Evolutionary conservation across 2,797 vertebrate genomes (phyloP).

Genomic region (Anableps anableps): DNA sequence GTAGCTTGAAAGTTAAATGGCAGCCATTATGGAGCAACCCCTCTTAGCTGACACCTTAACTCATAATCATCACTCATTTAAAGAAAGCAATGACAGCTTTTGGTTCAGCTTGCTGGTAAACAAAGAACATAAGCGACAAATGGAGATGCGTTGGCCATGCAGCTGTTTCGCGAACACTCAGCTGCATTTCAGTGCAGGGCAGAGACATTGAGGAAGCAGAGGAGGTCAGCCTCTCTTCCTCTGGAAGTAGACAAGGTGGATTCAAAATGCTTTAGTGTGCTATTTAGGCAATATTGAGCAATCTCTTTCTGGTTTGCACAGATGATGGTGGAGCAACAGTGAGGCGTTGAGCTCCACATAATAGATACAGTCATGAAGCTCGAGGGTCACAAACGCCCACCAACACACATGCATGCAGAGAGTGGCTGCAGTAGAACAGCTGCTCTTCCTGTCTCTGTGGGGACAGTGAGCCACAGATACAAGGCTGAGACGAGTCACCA

Average conservation of each 20-base stretch:
- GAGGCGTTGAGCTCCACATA: conserved; percentile 60
- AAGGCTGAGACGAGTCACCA: conserved; percentile 50
- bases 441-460: conserved; percentile 77
- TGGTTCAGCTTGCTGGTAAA: conserved; percentile 23
- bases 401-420: conserved; percentile 26
- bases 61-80: conserved; percentile 41
- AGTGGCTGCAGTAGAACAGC: conserved; percentile 64
- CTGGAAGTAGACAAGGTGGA: conserved; percentile 43
- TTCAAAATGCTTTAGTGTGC: conserved; percentile 35
- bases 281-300: conserved; percentile 45
- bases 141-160: not conserved
- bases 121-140: conserved; percentile 15
- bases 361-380: conserved; percentile 71
- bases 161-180: conserved; percentile 41
- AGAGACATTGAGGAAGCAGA: conserved; percentile 56
- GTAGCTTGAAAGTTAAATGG: conserved; percentile 35
- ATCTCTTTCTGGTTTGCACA: conserved; percentile 34
- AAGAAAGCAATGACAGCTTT: conserved; percentile 20
- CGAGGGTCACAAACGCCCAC: conserved; percentile 52
- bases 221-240: conserved; percentile 65
- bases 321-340: conserved; percentile 50
- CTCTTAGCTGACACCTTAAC: conserved; percentile 15
- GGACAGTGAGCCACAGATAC: conserved; percentile 62
- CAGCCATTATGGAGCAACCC: conserved; percentile 40
- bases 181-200: conserved; percentile 39